Conservation (phyloP, 2,113 vertebrate genomes). For the Spea bombifrons region DNA sequence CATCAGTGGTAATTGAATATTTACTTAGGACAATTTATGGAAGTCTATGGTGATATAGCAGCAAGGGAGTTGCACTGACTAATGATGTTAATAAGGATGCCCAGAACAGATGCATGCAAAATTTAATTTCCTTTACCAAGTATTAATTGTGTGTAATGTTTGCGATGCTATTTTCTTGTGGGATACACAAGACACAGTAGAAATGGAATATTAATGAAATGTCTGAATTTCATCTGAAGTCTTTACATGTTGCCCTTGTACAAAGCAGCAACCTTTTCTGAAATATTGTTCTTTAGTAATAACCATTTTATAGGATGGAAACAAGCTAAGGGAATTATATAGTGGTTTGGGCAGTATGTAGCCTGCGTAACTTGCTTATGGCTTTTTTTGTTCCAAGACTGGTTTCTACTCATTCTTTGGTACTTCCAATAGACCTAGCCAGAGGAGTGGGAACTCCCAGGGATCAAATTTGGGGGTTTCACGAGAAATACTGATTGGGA, state of each 20-base stretch:
- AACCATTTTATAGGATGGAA: too few relatives aligned
- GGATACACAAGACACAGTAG: not conserved
- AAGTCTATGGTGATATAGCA: not conserved
- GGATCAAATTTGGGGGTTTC: too few relatives aligned
- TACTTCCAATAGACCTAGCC: too few relatives aligned
- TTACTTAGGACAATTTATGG: not conserved
- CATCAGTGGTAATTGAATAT: constrained; percentile 10
- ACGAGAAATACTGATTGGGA: too few relatives aligned
- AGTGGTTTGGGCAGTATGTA: too few relatives aligned
- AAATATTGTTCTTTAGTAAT: too few relatives aligned
- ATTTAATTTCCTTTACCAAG: not conserved
- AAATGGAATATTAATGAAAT: not conserved
- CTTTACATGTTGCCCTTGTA: not conserved
- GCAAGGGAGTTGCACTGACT: not conserved
- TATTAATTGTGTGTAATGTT: constrained; percentile 1
- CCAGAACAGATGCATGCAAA: not conserved
- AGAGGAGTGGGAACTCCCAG: too few relatives aligned
- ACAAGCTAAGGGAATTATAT: too few relatives aligned
- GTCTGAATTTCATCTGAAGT: not conserved
- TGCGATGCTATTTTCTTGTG: not conserved
- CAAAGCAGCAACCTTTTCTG: not conserved
- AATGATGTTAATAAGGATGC: not conserved
- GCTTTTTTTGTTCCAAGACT: too few relatives aligned
- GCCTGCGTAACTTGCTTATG: too few relatives aligned
- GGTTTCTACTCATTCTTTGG: too few relatives aligned